Evolutionary conservation across 2,888 invertebrate species (phyloP), one percentile per base, ranked within the genome.

Genomic region (Synanthedon tipuliformis): DNA sequence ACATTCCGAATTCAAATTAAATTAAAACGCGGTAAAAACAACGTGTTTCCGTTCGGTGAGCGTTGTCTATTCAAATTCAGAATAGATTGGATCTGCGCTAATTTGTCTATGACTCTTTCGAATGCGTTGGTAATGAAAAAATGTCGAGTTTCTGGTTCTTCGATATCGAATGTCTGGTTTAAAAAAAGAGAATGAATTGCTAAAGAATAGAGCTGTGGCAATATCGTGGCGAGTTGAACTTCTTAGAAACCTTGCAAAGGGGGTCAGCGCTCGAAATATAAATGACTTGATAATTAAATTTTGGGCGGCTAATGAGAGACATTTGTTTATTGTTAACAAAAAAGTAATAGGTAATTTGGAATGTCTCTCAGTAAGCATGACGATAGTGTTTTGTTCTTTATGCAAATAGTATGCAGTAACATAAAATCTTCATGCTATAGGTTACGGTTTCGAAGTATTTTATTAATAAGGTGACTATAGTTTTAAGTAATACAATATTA

Each of bases 11-110:
- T 81, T 81, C 76, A 76, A 85, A 73, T 86, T 86, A 85, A 86
- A 85, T 85, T 85, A 85, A 82, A 85, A 76, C 76, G 73, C 77
- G 77, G 81, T 80, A 84, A 84, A 83, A 86, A 85, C 85, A 81
- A 79, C 80, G 78, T 74, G 75, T 84, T 79, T 80, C 78, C 80
- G 78, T 71, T 74, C 63, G 64, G 59, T 34, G 67, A 62, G 69
- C 65, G 73, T 75, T 75, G 74, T 62, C 66, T 77, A 77, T 80
- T 80, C 74, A 77, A 80, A 78, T 76, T 78, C 61, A 57, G 64
- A 63, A 66, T 71, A 74, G 85, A 86, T 86, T 79, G 69, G 75
- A 86, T 86, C 87, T 80, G 69, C 68, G 76, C 81, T 79, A 82
- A 86, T 86, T 85, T 86, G 85, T 87, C 87, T 86, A 83, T 81